Evolutionary conservation across 1,140 invertebrate species (phyloP).

Genomic region (Orussus abietinus): DNA sequence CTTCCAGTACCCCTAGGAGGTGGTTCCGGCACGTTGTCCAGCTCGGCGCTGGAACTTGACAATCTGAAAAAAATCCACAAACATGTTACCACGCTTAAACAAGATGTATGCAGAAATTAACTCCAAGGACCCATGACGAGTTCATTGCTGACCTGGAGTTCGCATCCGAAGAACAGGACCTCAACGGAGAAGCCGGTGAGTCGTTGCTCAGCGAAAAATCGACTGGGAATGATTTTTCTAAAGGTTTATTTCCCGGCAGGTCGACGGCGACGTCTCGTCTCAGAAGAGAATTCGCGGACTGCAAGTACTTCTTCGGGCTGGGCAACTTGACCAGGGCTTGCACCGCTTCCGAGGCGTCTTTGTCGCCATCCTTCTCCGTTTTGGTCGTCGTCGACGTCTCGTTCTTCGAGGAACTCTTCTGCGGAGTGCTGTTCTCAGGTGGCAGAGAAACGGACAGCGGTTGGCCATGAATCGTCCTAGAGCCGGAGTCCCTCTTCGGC

Average conservation of each 20-base stretch:
- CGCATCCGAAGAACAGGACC: constrained; percentile 40
- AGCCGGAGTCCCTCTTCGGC: constrained; percentile 22
- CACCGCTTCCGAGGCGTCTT: constrained; percentile 7
- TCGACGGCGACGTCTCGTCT: constrained; percentile 39
- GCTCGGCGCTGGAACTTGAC: constrained; percentile 44
- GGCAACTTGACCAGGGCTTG: constrained; percentile 38
- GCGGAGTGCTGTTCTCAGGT: constrained; percentile 55
- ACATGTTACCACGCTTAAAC: too few relatives aligned
- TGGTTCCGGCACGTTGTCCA: constrained; percentile 63
- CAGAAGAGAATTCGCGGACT: constrained; percentile 26
- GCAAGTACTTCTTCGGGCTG: constrained; percentile 46
- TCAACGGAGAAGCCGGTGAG: constrained; percentile 39
- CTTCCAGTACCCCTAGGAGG: constrained; percentile 62
- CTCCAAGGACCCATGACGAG: too few relatives aligned
- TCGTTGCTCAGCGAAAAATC: constrained; percentile 42
- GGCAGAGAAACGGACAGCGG: constrained; percentile 66
- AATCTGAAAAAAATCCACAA: too few relatives aligned
- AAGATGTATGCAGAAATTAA: too few relatives aligned
- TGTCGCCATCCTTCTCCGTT: too few relatives aligned
- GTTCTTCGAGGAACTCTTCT: constrained; percentile 11
- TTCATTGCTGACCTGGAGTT: too few relatives aligned
- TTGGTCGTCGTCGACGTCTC: too few relatives aligned
- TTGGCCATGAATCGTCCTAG: constrained; percentile 49
- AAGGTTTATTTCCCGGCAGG: constrained; percentile 21
- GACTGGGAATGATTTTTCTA: constrained; percentile 43